Evolutionary conservation across 2,888 invertebrate species (phyloP).

Genomic region (Nipponacmea schrenckii): DNA sequence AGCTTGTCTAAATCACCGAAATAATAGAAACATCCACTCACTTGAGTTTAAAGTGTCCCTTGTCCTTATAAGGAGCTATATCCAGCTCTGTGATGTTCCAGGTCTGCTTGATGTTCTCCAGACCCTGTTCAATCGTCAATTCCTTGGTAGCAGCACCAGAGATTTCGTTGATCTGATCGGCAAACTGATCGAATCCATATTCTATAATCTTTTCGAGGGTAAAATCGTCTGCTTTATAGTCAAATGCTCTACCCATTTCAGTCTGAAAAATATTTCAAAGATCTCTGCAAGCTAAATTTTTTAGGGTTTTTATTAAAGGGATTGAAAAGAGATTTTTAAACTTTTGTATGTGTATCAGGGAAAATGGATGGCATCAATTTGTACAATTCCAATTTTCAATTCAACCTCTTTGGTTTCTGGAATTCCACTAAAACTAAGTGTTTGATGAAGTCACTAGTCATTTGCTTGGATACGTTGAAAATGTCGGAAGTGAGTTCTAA

Average conservation of each 20-base stretch:
- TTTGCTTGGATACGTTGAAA: too few relatives aligned
- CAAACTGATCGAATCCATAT: conserved; percentile 83
- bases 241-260: conserved; percentile 80
- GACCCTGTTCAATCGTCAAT: conserved; percentile 78
- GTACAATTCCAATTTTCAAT: too few relatives aligned
- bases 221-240: conserved; percentile 81
- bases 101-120: conserved; percentile 77
- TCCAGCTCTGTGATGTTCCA: conserved; percentile 81
- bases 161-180: conserved; percentile 85
- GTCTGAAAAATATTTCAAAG: too few relatives aligned
- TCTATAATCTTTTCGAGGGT: conserved; percentile 83
- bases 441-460: too few relatives aligned
- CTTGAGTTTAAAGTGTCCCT: conserved; percentile 77
- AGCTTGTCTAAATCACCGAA: too few relatives aligned
- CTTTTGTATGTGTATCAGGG: not conserved
- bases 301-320: too few relatives aligned
- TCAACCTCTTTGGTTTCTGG: too few relatives aligned
- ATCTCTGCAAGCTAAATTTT: too few relatives aligned
- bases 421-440: too few relatives aligned
- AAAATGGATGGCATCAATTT: too few relatives aligned
- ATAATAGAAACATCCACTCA: conserved; percentile 30
- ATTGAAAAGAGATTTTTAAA: too few relatives aligned
- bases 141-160: conserved; percentile 91
- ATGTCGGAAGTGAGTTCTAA: too few relatives aligned
- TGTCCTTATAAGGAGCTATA: conserved; percentile 77